phyloP scores from a whole-genome alignment of 2,797 vertebrate species.

The Enteromius thamalakanensis region DNA sequence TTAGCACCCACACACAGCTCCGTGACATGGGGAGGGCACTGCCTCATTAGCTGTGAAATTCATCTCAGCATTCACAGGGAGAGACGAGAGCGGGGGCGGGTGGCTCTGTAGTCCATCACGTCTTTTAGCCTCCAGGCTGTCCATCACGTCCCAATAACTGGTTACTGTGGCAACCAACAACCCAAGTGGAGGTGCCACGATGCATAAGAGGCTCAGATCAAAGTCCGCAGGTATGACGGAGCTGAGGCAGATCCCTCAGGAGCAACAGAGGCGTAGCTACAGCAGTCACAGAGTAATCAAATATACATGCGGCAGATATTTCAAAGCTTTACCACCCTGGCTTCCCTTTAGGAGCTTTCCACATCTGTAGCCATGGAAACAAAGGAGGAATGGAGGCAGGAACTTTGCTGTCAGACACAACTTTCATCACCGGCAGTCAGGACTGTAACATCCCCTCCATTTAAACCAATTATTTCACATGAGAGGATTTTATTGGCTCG shows the following conservation, averaged over 20 bases:
- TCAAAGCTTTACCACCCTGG: constrained; percentile 38
- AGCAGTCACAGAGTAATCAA: constrained; percentile 45
- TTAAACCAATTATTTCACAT: constrained; percentile 23
- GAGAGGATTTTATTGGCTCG: not conserved
- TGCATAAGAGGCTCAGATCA: constrained; percentile 45
- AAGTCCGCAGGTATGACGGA: constrained; percentile 50
- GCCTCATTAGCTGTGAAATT: constrained; percentile 57
- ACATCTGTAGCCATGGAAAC: constrained; percentile 62
- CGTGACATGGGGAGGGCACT: constrained; percentile 1
- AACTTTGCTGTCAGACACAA: constrained; percentile 49
- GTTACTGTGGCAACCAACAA: constrained; percentile 59
- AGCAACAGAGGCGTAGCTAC: constrained; percentile 10
- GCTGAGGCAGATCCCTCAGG: constrained; percentile 36
- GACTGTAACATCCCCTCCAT: constrained; percentile 1
- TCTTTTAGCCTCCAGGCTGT: constrained; percentile 43
- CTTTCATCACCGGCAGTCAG: constrained; percentile 40
- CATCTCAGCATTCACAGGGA: constrained; percentile 31
- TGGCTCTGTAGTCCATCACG: constrained; percentile 30
- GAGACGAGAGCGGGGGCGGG: constrained; percentile 24
- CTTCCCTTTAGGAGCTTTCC: constrained; percentile 20
- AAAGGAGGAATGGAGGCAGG: constrained; percentile 47
- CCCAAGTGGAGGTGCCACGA: constrained; percentile 43
- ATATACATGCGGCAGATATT: constrained; percentile 49
- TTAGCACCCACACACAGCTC: constrained; percentile 37
- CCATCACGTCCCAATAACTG: constrained; percentile 50